phyloP scores from a whole-genome alignment of 2,113 vertebrate genomes.

The Struthio camelus region DNA sequence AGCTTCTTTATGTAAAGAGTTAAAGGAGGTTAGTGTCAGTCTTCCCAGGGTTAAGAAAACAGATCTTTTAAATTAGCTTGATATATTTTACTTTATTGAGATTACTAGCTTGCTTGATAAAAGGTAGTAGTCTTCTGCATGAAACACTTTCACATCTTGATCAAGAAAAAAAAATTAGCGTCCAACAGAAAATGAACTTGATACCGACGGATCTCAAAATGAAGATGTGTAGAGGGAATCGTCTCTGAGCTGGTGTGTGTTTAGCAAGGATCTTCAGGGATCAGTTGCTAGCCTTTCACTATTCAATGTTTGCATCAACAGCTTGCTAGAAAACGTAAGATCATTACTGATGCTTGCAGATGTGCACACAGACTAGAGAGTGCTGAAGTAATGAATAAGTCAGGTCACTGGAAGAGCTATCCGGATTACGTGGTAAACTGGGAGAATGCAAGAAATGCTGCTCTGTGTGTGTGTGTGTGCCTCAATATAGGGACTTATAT shows the following conservation, averaged over 20 bases:
- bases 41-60: background rate
- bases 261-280: background rate
- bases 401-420: background rate
- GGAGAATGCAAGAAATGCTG: rapidly evolving
- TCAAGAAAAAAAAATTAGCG: background rate
- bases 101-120: background rate
- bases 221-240: background rate
- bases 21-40: background rate
- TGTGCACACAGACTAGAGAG: background rate
- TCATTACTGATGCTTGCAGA: background rate
- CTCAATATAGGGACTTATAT: background rate
- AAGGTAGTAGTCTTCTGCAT: background rate
- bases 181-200: background rate
- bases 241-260: background rate
- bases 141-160: background rate
- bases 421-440: background rate
- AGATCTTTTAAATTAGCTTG: background rate
- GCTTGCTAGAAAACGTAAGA: background rate
- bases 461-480: too few species aligned
- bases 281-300: background rate
- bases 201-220: background rate
- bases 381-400: background rate
- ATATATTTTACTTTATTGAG: background rate
- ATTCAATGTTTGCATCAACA: background rate
- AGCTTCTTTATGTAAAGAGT: conserved; percentile 1